A percentile compares a stretch with the other conserved stretches of the same genome.
Conservation (phyloP, 2,113 vertebrate species). For the Condylura cristata region DNA sequence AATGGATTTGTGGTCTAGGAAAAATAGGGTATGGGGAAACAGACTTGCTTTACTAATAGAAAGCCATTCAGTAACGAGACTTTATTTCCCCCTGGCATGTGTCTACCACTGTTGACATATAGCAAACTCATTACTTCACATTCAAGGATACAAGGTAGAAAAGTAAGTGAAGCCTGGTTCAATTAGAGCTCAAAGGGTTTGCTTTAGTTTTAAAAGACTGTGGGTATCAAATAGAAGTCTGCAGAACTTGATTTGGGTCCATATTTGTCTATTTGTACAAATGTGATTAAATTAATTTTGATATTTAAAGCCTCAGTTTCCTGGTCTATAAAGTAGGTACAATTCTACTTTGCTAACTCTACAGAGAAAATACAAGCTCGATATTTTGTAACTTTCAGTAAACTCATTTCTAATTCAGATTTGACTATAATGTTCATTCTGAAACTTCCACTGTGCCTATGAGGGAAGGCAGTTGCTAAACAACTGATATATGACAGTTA, state of each 20-base stretch:
- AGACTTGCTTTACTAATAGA: background rate
- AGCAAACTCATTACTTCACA: background rate
- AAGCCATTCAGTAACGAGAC: background rate
- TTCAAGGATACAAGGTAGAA: background rate
- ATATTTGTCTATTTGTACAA: background rate
- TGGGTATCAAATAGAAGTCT: background rate
- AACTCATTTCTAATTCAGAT: slow-evolving; percentile 40
- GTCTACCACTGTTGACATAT: background rate
- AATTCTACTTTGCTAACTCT: background rate
- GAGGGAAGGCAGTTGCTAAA: slow-evolving; percentile 23
- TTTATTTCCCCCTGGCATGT: background rate
- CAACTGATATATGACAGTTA: background rate
- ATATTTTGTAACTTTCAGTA: background rate
- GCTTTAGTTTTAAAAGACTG: background rate
- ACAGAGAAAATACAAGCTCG: background rate
- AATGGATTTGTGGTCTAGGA: slow-evolving; percentile 20
- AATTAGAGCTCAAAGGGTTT: background rate
- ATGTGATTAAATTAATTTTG: background rate
- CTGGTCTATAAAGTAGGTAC: background rate
- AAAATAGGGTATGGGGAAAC: background rate
- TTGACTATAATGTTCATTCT: background rate
- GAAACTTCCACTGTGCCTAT: background rate
- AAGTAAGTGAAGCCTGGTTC: background rate
- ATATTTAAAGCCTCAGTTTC: background rate
- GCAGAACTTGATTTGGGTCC: background rate